phyloP scores from a whole-genome alignment of 2,888 invertebrate species.

The Eristalinus sepulchralis region DNA sequence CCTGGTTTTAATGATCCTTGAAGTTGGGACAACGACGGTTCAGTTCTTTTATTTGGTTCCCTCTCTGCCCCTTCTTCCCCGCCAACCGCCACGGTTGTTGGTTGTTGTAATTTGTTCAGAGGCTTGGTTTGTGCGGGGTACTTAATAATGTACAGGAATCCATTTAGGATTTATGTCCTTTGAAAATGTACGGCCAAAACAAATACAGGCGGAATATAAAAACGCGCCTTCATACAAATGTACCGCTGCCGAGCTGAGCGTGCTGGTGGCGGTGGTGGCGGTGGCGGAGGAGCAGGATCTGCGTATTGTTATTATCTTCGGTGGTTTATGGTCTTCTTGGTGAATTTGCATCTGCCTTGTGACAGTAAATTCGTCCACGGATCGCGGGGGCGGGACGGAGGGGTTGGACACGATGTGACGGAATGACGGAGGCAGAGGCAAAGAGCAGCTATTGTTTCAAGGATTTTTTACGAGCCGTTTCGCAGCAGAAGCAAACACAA shows the following conservation, averaged over 20 bases:
- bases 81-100: constrained; percentile 1
- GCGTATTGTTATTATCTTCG: constrained; percentile 47
- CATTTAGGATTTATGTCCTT: constrained; percentile 66
- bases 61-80: neutral
- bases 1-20: constrained; percentile 64
- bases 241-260: neutral
- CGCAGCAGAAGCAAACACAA: neutral
- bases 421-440: neutral
- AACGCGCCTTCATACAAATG: neutral
- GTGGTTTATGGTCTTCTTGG: constrained; percentile 49
- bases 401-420: constrained; percentile 4
- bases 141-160: constrained; percentile 63
- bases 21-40: constrained; percentile 34
- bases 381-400: neutral
- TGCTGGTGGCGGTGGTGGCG: neutral
- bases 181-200: constrained; percentile 44
- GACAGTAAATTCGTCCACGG: constrained; percentile 42
- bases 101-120: constrained; percentile 33
- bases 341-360: constrained; percentile 60
- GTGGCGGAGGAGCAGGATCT: neutral
- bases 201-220: constrained; percentile 17
- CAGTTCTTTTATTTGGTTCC: neutral
- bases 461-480: neutral
- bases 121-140: constrained; percentile 39
- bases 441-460: constrained; percentile 20